Percentiles rank a stretch among this genome's conserved stretches.
These are phyloP conservation scores for Autographa gamma DNA, from an alignment of 2,888 invertebrate genomes.

Conservation along the genomic window DNA sequence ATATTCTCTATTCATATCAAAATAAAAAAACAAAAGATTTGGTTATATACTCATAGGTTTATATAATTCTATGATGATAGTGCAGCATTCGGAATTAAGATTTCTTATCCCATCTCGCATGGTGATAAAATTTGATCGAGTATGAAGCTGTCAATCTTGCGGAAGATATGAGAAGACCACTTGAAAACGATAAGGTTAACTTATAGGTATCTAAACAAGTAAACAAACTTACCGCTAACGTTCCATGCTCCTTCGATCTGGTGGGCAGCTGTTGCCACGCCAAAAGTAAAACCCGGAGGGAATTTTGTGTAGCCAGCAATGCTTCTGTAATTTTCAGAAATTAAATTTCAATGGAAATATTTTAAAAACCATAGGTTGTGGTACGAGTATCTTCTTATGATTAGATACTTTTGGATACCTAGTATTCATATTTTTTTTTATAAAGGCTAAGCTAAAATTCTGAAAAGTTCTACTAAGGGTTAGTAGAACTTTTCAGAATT, in stretches of 20 bases:
- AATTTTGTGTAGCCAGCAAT: slow-evolving; percentile 80
- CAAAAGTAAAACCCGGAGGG: slow-evolving; percentile 84
- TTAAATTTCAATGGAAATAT: not conserved
- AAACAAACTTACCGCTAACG: slow-evolving; percentile 83
- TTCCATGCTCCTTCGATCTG: slow-evolving; percentile 91
- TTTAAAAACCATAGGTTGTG: too few relatives aligned
- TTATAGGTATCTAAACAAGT: not conserved
- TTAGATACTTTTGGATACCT: too few relatives aligned
- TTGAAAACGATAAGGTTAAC: slow-evolving; percentile 7
- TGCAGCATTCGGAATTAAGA: not conserved
- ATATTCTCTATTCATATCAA: too few relatives aligned
- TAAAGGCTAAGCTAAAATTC: too few relatives aligned
- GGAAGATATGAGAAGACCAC: not conserved
- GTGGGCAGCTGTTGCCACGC: slow-evolving; percentile 89
- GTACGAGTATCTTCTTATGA: too few relatives aligned
- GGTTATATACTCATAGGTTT: too few relatives aligned
- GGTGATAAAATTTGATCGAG: not conserved
- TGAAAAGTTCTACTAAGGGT: too few relatives aligned
- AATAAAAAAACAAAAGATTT: too few relatives aligned
- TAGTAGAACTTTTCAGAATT: too few relatives aligned
- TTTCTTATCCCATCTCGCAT: slow-evolving; percentile 6
- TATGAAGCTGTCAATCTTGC: not conserved
- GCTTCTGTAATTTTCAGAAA: slow-evolving; percentile 61
- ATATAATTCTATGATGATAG: not conserved
- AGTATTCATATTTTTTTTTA: too few relatives aligned